A percentile compares a stretch with the other conserved stretches of the same genome.
Conservation (phyloP, 2,888 invertebrate species). For the Sialis fuliginosa region DNA sequence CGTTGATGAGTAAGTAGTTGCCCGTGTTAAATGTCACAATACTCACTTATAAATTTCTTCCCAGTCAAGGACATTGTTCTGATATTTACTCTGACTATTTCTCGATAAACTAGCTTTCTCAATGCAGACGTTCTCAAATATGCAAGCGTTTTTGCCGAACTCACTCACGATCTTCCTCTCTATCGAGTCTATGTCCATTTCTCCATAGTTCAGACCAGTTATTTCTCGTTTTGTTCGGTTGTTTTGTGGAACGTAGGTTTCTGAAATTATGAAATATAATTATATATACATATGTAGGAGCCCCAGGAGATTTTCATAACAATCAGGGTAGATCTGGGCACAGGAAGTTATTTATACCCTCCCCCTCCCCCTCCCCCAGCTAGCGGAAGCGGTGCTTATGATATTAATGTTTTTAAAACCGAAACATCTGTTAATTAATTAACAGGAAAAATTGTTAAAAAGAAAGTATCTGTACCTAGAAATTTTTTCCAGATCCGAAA, state of each 20-base stretch:
- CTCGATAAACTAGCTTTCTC: constrained; percentile 44
- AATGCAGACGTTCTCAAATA: constrained; percentile 61
- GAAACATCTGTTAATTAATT: too few relatives aligned
- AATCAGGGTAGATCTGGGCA: too few relatives aligned
- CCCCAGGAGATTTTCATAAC: too few relatives aligned
- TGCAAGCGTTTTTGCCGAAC: constrained; percentile 60
- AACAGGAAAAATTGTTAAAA: too few relatives aligned
- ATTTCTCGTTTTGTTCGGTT: constrained; percentile 37
- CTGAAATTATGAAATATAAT: constrained; percentile 25
- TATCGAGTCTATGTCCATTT: constrained; percentile 54
- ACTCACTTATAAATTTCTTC: constrained; percentile 57
- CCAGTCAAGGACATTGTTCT: constrained; percentile 42
- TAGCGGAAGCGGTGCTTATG: too few relatives aligned
- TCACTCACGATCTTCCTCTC: constrained; percentile 62
- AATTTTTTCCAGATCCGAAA: too few relatives aligned
- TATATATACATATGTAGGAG: neutral
- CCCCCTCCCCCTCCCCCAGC: too few relatives aligned
- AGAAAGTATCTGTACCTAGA: too few relatives aligned
- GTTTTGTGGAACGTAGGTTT: constrained; percentile 42
- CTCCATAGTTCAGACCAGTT: constrained; percentile 24
- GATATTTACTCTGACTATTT: constrained; percentile 15
- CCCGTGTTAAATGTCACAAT: neutral
- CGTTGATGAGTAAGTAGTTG: too few relatives aligned
- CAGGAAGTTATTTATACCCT: too few relatives aligned
- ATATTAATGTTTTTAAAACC: too few relatives aligned